Evolutionary conservation across 2,797 vertebrate species (phyloP).

Genomic region (Percopsis omiscomaycus): DNA sequence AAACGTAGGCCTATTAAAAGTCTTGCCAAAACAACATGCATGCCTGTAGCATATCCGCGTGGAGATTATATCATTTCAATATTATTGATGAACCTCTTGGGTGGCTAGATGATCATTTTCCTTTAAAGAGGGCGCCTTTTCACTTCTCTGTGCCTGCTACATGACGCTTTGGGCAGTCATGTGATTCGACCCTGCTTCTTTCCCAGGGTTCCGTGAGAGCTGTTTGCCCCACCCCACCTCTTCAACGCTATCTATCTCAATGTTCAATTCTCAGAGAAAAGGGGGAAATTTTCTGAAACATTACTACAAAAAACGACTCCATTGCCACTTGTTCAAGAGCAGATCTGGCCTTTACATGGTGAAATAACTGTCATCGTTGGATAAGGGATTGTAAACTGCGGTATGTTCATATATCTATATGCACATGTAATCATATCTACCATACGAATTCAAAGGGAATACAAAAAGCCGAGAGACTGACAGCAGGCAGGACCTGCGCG

Average conservation of each 20-base stretch:
- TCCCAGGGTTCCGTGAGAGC: conserved; percentile 88
- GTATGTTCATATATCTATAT: conserved; percentile 69
- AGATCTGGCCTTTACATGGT: conserved; percentile 53
- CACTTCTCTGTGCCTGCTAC: conserved; percentile 71
- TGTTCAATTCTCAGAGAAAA: conserved; percentile 76
- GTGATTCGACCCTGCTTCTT: conserved; percentile 80
- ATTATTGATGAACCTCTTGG: not conserved
- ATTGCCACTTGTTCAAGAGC: conserved; percentile 47
- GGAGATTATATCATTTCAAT: not conserved
- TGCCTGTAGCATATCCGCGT: too few species aligned
- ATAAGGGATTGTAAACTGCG: conserved; percentile 65
- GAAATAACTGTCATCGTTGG: conserved; percentile 60
- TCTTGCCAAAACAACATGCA: too few species aligned
- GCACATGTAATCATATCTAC: conserved; percentile 77
- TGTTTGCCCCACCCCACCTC: conserved; percentile 89
- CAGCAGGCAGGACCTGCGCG: conserved; percentile 71
- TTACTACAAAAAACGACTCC: conserved; percentile 58
- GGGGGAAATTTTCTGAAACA: conserved; percentile 68
- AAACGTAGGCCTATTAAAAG: too few species aligned
- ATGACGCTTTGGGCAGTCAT: conserved; percentile 84
- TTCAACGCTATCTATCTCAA: conserved; percentile 78
- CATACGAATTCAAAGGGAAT: conserved; percentile 72
- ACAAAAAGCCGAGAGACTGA: conserved; percentile 71
- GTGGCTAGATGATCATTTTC: not conserved
- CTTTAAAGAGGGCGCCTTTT: conserved; percentile 85